These are phyloP conservation scores for Halcyon leucocephala DNA, from an alignment of 2,797 vertebrate genomes.

Conservation along the genomic window DNA sequence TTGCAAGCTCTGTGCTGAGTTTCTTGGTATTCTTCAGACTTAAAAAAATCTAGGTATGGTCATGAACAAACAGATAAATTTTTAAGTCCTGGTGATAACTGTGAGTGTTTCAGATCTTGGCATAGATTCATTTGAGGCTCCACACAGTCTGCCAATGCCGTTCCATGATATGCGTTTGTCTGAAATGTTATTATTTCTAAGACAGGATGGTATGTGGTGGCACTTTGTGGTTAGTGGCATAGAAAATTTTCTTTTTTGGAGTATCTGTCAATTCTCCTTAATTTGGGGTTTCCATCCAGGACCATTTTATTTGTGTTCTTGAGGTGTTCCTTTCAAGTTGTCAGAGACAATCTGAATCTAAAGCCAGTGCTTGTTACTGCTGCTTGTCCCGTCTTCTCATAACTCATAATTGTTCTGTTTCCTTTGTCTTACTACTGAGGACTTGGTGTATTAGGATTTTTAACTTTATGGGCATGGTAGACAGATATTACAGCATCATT, in stretches of 20 bases:
- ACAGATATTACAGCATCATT: neutral
- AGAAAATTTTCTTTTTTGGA: neutral
- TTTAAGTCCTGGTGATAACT: neutral
- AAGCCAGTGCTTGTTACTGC: neutral
- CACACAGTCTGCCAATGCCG: neutral
- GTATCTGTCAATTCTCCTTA: neutral
- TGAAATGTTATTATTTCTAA: neutral
- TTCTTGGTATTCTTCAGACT: neutral
- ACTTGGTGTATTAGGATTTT: neutral
- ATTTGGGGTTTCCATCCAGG: neutral
- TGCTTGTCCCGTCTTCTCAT: neutral
- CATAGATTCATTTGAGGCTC: neutral
- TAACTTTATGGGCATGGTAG: neutral
- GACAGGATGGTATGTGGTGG: accelerated
- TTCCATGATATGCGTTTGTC: neutral
- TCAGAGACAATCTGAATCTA: neutral
- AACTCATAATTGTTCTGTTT: neutral
- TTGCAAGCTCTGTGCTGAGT: neutral
- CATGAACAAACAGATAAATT: neutral
- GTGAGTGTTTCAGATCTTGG: neutral
- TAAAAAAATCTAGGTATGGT: neutral
- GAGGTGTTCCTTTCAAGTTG: neutral
- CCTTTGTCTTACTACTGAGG: neutral
- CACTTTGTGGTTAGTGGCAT: neutral
- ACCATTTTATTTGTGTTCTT: neutral